Conservation (phyloP, 2,113 vertebrate species). For the Ceyx cyanopectus region DNA sequence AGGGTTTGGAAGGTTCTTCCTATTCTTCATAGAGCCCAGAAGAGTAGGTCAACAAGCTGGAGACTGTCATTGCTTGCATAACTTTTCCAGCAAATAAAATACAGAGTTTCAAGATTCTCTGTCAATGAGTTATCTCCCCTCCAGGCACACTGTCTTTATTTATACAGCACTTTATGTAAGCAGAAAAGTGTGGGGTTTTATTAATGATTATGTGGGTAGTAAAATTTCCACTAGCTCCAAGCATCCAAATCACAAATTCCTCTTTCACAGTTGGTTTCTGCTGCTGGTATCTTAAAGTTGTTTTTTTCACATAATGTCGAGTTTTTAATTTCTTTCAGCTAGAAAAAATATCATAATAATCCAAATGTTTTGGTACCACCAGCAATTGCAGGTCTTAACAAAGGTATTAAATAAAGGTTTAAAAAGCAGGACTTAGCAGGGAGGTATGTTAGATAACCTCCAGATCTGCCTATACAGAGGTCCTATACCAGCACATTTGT, state of each 20-base stretch:
- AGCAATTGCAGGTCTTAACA: not conserved
- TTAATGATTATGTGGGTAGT: not conserved
- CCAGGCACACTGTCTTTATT: not conserved
- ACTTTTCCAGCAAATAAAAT: not conserved
- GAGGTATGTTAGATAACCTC: not conserved
- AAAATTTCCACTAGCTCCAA: conserved; percentile 1
- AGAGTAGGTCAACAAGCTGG: not conserved
- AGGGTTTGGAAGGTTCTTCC: not conserved
- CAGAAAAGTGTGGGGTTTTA: not conserved
- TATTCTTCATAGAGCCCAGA: not conserved
- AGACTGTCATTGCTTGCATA: not conserved
- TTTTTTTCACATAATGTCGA: not conserved
- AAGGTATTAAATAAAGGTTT: not conserved
- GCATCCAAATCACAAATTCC: not conserved
- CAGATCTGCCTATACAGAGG: not conserved
- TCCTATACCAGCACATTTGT: not conserved
- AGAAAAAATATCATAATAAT: not conserved
- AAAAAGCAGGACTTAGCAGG: not conserved
- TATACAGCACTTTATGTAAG: not conserved
- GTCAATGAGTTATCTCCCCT: not conserved
- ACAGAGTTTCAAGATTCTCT: not conserved
- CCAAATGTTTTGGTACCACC: not conserved
- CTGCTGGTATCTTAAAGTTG: not conserved
- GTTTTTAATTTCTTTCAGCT: not conserved
- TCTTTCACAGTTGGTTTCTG: not conserved